Evolutionary conservation across 2,888 invertebrate genomes (phyloP).

Genomic region (Ennomos fuscantarius): DNA sequence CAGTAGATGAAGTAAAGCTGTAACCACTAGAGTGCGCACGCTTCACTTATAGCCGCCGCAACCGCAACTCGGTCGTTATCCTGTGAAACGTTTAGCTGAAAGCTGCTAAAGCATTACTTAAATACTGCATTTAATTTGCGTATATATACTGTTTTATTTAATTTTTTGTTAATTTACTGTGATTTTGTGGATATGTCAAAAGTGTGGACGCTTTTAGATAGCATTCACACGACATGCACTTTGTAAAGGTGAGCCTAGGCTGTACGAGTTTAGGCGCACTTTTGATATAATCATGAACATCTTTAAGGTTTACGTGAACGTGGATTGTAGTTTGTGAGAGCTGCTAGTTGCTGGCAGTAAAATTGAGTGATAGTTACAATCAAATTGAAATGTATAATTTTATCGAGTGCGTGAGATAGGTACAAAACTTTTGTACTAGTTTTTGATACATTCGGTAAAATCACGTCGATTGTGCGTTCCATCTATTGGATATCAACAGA

Average conservation of each 20-base stretch:
- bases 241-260: conserved; percentile 55
- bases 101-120: conserved; percentile 75
- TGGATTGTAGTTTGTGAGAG: conserved; percentile 65
- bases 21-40: conserved; percentile 6
- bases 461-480: conserved; percentile 51
- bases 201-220: conserved; percentile 47
- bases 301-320: conserved; percentile 59
- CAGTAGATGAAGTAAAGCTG: conserved; percentile 1
- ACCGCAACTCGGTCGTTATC: conserved; percentile 43
- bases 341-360: conserved; percentile 83
- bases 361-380: conserved; percentile 83
- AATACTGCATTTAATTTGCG: conserved; percentile 67
- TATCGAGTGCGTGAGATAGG: conserved; percentile 54
- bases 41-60: conserved; percentile 2
- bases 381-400: conserved; percentile 75
- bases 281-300: conserved; percentile 63
- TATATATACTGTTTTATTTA: conserved; percentile 63
- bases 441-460: conserved; percentile 55
- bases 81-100: conserved; percentile 62
- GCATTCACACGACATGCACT: conserved; percentile 46
- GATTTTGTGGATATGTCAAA: conserved; percentile 57
- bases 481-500: conserved; percentile 48
- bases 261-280: conserved; percentile 38
- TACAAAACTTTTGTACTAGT: conserved; percentile 77
- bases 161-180: conserved; percentile 65